Conservation (phyloP, 1,140 invertebrate species). For the Diachasmimorpha longicaudata region DNA sequence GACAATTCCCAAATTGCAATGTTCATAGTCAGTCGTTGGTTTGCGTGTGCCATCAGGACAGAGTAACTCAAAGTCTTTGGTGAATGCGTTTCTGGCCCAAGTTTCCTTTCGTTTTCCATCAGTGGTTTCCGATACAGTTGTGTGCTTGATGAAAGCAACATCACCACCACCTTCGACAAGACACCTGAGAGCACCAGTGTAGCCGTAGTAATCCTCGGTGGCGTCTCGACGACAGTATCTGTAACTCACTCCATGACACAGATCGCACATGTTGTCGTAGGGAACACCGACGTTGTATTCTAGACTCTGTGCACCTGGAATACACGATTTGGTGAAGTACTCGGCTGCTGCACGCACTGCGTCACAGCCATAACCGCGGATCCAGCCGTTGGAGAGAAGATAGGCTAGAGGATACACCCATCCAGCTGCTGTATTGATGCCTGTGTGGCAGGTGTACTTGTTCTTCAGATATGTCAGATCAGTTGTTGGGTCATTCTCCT, state of each 20-base stretch:
- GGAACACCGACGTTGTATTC: constrained; percentile 80
- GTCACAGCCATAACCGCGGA: constrained; percentile 90
- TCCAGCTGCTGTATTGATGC: constrained; percentile 90
- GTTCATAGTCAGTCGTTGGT: constrained; percentile 77
- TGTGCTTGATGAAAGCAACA: constrained; percentile 93
- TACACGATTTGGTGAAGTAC: constrained; percentile 91
- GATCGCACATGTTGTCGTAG: constrained; percentile 91
- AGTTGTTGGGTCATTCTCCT: constrained; percentile 84
- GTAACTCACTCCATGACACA: constrained; percentile 87
- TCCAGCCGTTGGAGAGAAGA: constrained; percentile 91
- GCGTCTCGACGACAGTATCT: constrained; percentile 84
- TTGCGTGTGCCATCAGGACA: constrained; percentile 90
- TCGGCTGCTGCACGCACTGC: constrained; percentile 86
- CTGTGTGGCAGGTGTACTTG: constrained; percentile 89
- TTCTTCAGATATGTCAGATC: constrained; percentile 88
- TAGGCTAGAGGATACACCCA: constrained; percentile 96
- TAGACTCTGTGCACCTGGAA: constrained; percentile 85
- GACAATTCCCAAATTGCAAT: constrained; percentile 90
- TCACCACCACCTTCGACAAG: constrained; percentile 94
- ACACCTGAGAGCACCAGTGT: constrained; percentile 90
- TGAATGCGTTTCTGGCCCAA: constrained; percentile 92
- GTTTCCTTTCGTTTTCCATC: constrained; percentile 87
- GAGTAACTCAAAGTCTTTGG: constrained; percentile 90
- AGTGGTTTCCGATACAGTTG: constrained; percentile 89
- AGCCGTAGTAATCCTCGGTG: constrained; percentile 87